These are phyloP conservation scores for Takifugu ocellatus DNA, from an alignment of 2,797 vertebrate species.

Conservation along the genomic window DNA sequence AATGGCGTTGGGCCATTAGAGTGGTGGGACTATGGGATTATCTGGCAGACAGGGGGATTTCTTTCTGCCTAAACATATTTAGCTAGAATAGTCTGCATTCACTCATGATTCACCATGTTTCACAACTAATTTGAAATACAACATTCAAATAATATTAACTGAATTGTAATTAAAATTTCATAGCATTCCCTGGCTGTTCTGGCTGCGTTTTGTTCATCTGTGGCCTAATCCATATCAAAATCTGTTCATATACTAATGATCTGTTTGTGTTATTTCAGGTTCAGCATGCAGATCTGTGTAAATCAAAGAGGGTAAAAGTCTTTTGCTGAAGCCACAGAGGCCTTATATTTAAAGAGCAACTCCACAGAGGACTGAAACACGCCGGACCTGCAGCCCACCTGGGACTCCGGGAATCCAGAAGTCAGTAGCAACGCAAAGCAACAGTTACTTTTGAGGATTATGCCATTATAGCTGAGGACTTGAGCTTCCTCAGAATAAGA, in stretches of 20 bases:
- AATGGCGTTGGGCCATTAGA: conserved; percentile 62
- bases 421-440: conserved; percentile 20
- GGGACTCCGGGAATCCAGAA: conserved; percentile 31
- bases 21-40: conserved; percentile 62
- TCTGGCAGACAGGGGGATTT: conserved; percentile 36
- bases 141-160: neutral
- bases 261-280: conserved; percentile 37
- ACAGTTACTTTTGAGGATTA: conserved; percentile 54
- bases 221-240: too few relatives aligned
- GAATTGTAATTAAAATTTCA: too few relatives aligned
- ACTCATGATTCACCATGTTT: neutral
- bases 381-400: conserved; percentile 19
- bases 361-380: conserved; percentile 13
- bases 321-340: conserved; percentile 19
- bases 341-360: conserved; percentile 14
- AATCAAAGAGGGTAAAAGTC: conserved; percentile 43
- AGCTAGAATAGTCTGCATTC: conserved; percentile 1
- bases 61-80: conserved; percentile 10
- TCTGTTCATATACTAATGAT: neutral
- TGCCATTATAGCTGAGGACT: conserved; percentile 61
- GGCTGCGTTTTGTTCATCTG: too few relatives aligned
- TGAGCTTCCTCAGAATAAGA: conserved; percentile 37
- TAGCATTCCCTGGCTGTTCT: too few relatives aligned
- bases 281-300: conserved; percentile 58
- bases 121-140: neutral